Evolutionary conservation across 2,888 invertebrate species (phyloP).

Genomic region (Fragum fragum): DNA sequence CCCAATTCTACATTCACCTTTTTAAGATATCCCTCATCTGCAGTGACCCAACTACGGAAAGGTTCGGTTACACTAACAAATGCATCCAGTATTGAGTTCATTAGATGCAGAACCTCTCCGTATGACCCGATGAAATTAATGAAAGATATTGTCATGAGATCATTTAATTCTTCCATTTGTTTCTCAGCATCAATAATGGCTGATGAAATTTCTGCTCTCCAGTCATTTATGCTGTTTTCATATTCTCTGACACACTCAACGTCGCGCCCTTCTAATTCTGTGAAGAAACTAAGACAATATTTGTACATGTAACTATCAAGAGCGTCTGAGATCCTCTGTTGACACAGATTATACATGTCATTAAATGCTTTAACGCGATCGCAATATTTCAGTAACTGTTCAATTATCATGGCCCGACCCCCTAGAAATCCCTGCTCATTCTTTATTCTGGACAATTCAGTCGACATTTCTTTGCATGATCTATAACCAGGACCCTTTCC

Average conservation of each 20-base stretch:
- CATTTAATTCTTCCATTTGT: conserved; percentile 54
- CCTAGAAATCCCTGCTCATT: conserved; percentile 58
- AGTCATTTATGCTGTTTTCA: conserved; percentile 78
- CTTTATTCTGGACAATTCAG: conserved; percentile 54
- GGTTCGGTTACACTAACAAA: conserved; percentile 74
- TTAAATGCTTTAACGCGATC: conserved; percentile 64
- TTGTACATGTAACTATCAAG: conserved; percentile 63
- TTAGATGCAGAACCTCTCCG: conserved; percentile 73
- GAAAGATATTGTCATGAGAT: conserved; percentile 56
- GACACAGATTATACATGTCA: conserved; percentile 41
- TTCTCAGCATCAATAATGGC: conserved; percentile 64
- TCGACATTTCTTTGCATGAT: conserved; percentile 52
- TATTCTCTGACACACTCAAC: conserved; percentile 76
- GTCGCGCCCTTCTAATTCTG: conserved; percentile 73
- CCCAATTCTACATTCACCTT: conserved; percentile 77
- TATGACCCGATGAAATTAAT: conserved; percentile 74
- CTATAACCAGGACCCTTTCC: conserved; percentile 39
- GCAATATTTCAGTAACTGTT: conserved; percentile 58
- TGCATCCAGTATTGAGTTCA: conserved; percentile 74
- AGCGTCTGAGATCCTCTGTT: conserved; percentile 55
- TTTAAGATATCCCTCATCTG: conserved; percentile 80
- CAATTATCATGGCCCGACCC: conserved; percentile 45
- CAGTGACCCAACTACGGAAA: conserved; percentile 80
- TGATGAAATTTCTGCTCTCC: conserved; percentile 70
- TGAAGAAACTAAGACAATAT: conserved; percentile 80